These are phyloP conservation scores for Hippotragus niger DNA, from an alignment of 2,113 vertebrate species.

Conservation along the genomic window DNA sequence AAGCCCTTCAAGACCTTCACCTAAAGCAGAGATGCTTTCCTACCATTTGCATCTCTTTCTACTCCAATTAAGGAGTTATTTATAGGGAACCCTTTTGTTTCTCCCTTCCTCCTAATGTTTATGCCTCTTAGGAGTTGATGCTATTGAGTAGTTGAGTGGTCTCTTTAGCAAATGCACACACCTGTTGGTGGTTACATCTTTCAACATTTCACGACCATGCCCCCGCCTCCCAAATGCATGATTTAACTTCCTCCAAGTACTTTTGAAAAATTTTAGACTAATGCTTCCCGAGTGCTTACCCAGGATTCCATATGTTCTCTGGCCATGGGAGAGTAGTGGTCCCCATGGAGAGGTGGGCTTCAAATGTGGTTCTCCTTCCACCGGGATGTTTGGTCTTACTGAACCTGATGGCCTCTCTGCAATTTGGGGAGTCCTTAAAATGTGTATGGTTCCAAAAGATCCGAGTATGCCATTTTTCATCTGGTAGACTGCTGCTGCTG, in stretches of 20 bases:
- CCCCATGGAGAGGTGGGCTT: neutral
- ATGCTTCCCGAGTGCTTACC: conserved; percentile 52
- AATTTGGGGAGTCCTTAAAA: neutral
- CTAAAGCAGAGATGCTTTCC: conserved; percentile 52
- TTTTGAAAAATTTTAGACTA: conserved; percentile 41
- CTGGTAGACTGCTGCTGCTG: neutral
- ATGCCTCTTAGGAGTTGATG: conserved; percentile 48
- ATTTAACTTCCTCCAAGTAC: conserved; percentile 54
- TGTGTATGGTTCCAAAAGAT: neutral
- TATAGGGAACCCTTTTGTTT: conserved; percentile 60
- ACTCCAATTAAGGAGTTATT: conserved; percentile 69
- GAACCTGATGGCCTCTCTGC: neutral
- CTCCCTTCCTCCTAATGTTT: conserved; percentile 48
- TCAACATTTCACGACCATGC: neutral
- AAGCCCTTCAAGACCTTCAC: conserved; percentile 51
- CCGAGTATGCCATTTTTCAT: neutral
- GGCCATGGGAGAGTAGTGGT: neutral
- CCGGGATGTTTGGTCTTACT: neutral
- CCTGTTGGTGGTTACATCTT: conserved; percentile 52
- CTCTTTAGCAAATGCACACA: conserved; percentile 67
- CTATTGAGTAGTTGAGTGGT: conserved; percentile 56
- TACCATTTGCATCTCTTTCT: conserved; percentile 43
- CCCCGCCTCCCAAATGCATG: neutral
- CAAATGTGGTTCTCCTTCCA: neutral
- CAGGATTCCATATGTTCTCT: neutral